Evolutionary conservation across 2,113 vertebrate genomes (phyloP), one percentile per base, ranked within the genome.

Genomic region (Ochotona princeps): DNA sequence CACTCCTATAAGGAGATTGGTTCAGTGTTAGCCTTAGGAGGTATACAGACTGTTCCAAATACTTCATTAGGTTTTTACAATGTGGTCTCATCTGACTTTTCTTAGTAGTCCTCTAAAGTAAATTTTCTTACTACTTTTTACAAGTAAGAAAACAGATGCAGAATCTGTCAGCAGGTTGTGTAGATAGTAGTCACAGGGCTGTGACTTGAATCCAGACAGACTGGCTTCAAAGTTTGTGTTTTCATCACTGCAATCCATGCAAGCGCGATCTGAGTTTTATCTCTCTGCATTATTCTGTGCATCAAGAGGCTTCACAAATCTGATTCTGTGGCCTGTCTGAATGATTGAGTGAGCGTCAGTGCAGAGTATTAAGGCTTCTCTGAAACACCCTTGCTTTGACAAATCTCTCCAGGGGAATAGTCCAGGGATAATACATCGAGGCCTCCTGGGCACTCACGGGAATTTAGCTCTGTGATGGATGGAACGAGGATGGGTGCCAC

Each of bases 391-490:
- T 87, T 95, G 91, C 94, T 95, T 92, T 97, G 95, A 94, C 94
- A 97, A 96, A 96, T 95, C 94, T 96, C 93, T 97, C 96, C 94
- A 92, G 95, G 35, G 65, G 72, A 96, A 93, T 90, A 94, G 96
- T 87, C 57, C 87, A 91, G 82, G 60, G 83, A 90, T 95, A 95
- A 96, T 95, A 97, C 94, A 97, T 95, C 3, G 20, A 88, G 84
- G 83, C 84, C 92, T 94, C 93, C 67, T 28, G 13, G 84, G 65
- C 66, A 80, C 89, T 93, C 91, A 76, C 76, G 95, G 92, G 95
- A 97, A 95, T 96, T 96, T 96, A 91, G 91, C 74, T 91, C 79
- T 3, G 8, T 95, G 96, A 97, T 21, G 94, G 96, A 96, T 94
- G 69, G 91, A 85, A 92, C 73, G 72, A 95, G 38, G 74, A 47